Evolutionary conservation across 2,888 invertebrate species (phyloP).

Genomic region (Melipona bicolor): DNA sequence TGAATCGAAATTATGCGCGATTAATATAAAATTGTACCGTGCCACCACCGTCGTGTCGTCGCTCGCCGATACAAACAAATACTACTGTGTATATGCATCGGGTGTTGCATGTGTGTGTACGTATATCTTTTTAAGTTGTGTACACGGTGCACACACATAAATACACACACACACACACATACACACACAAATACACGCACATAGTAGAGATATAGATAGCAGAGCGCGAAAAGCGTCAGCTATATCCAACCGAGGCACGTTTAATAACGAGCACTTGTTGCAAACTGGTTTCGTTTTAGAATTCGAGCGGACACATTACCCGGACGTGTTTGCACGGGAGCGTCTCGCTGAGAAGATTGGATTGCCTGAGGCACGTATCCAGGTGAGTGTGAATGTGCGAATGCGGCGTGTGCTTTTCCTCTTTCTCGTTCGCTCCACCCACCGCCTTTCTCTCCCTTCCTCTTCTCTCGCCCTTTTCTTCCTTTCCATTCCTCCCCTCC

Average conservation of each 20-base stretch:
- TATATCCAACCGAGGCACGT: conserved; percentile 37
- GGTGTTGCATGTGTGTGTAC: not conserved
- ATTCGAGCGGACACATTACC: conserved; percentile 98
- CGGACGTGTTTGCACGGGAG: conserved; percentile 98
- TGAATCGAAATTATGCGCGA: conserved; percentile 53
- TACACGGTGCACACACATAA: not conserved
- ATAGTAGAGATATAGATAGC: not conserved
- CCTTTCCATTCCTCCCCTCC: conserved; percentile 39
- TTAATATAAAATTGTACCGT: conserved; percentile 43
- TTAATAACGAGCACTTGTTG: conserved; percentile 79
- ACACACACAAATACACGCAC: not conserved
- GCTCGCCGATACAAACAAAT: not conserved
- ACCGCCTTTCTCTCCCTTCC: conserved; percentile 35
- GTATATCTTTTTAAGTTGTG: not conserved
- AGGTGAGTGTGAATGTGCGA: conserved; percentile 91
- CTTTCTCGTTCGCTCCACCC: conserved; percentile 69
- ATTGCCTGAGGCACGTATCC: conserved; percentile 99
- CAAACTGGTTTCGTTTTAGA: conserved; percentile 87
- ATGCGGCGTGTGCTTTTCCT: conserved; percentile 76
- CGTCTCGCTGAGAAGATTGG: conserved; percentile 98
- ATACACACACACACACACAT: not conserved
- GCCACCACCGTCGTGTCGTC: not conserved
- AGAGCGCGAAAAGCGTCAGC: conserved; percentile 15
- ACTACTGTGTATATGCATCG: no score
- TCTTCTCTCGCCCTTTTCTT: conserved; percentile 36